Conservation (phyloP, 2,797 vertebrate species). For the Orientallactaga sibirica region DNA sequence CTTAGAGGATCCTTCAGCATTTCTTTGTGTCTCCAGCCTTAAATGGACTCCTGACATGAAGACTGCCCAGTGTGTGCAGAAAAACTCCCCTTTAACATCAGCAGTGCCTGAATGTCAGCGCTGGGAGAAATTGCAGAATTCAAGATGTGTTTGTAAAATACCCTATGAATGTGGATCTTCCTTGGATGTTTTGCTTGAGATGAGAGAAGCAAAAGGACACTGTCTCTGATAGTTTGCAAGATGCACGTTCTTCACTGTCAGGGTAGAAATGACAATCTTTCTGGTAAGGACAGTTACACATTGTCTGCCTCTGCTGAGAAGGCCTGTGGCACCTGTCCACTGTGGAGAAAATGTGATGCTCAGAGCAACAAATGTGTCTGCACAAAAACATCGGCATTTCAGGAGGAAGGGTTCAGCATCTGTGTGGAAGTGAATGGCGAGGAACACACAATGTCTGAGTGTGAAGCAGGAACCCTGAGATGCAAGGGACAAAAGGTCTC, state of each 20-base stretch:
- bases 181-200: conserved; percentile 88
- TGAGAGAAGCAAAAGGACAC: conserved; percentile 80
- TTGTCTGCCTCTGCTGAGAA: conserved; percentile 80
- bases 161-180: conserved; percentile 94
- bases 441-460: conserved; percentile 90
- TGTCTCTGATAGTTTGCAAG: conserved; percentile 91
- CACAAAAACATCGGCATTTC: conserved; percentile 85
- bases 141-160: conserved; percentile 93
- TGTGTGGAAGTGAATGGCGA: conserved; percentile 86
- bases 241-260: conserved; percentile 92
- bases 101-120: conserved; percentile 88
- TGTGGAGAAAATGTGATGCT: conserved; percentile 91
- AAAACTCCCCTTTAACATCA: conserved; percentile 80
- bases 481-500: conserved; percentile 90
- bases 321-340: conserved; percentile 89
- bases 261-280: conserved; percentile 88
- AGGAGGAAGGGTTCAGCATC: conserved; percentile 87
- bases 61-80: conserved; percentile 85
- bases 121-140: conserved; percentile 92
- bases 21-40: conserved; percentile 92
- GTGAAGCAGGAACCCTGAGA: conserved; percentile 88
- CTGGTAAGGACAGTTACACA: conserved; percentile 86
- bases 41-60: conserved; percentile 92
- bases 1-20: conserved; percentile 86
- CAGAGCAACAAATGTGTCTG: conserved; percentile 89